Evolutionary conservation across 2,797 vertebrate species (phyloP).

Genomic region (Staurois parvus): DNA sequence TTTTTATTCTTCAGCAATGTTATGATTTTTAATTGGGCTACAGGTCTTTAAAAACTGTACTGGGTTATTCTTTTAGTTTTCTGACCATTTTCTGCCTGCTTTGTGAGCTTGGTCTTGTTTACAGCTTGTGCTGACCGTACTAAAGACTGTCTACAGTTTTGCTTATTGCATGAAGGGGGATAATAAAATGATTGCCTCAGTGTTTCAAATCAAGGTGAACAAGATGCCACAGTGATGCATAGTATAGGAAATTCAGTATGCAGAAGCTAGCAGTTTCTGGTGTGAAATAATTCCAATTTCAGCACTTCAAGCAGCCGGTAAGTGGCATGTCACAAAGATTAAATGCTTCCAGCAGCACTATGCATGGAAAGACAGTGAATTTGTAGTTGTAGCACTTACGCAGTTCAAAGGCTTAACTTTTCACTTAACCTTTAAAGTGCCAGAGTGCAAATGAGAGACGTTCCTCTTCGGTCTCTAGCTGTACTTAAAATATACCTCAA

Average conservation of each 20-base stretch:
- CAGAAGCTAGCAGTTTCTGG: slow-evolving; percentile 73
- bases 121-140: slow-evolving; percentile 61
- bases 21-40: not conserved
- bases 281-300: slow-evolving; percentile 70
- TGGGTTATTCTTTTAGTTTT: too few species aligned
- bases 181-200: slow-evolving; percentile 70
- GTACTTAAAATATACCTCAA: not conserved
- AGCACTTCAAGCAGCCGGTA: slow-evolving; percentile 68
- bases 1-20: not conserved
- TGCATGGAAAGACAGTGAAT: slow-evolving; percentile 17
- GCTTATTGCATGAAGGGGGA: slow-evolving; percentile 69
- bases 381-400: slow-evolving; percentile 52
- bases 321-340: slow-evolving; percentile 67
- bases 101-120: not conserved
- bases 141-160: slow-evolving; percentile 46
- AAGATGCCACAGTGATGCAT: slow-evolving; percentile 69
- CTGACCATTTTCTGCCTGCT: not conserved
- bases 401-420: slow-evolving; percentile 63
- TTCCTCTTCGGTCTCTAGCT: not conserved
- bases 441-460: not conserved
- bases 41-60: too few species aligned
- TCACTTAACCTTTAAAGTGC: slow-evolving; percentile 51
- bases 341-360: slow-evolving; percentile 63
- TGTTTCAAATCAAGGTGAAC: slow-evolving; percentile 75
- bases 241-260: slow-evolving; percentile 68